Base-by-base conservation (phyloP, 2,797 vertebrate species). In the Hydrolagus colliei region DNA sequence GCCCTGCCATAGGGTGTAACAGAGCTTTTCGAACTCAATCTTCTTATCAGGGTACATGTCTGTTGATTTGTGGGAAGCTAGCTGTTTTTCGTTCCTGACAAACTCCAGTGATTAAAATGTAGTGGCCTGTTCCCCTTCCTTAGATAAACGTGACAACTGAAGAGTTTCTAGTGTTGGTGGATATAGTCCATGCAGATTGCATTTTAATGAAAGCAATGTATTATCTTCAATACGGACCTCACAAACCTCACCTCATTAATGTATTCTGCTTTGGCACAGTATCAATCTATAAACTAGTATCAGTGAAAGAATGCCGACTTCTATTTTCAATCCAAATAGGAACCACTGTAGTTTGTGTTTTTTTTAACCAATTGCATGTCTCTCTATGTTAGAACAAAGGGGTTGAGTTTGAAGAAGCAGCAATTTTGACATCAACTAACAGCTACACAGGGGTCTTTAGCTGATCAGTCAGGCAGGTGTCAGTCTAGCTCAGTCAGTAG, bases 191-290 rank as follows among this genome's bases (percentile, higher is more conserved):
- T 95, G 94, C 93, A 95, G 94, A 95, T 94, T 94, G 94, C 92
- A 94, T 95, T 95, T 95, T 95, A 95, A 95, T 95, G 93, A 94
- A 95, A 95, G 93, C 93, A 93, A 95, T 94, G 93, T 92, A 95
- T 95, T 95, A 95, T 94, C 93, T 94, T 95, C 94, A 93, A 93
- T 93, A 92, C 91, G 93, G 92, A 93, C 92, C 92, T 91, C 87
- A 89, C 92, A 93, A 84, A 92, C 92, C 89, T 92, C 92, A 92
- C 92, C 90, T 94, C 93, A 92, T 93, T 94, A 95, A 95, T 94
- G 93, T 91, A 93, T 93, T 94, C 90, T 89, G 88, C 88, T 88
- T 89, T 94, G 93, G 92, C 93, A 95, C 92, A 91, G 91, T 93
- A 94, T 95, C 94, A 92, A 94, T 94, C 93, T 94, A 91, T 93